These are phyloP conservation scores for Enteromius trimaculatus DNA, from an alignment of 2,797 vertebrate species.

Conservation along the genomic window DNA sequence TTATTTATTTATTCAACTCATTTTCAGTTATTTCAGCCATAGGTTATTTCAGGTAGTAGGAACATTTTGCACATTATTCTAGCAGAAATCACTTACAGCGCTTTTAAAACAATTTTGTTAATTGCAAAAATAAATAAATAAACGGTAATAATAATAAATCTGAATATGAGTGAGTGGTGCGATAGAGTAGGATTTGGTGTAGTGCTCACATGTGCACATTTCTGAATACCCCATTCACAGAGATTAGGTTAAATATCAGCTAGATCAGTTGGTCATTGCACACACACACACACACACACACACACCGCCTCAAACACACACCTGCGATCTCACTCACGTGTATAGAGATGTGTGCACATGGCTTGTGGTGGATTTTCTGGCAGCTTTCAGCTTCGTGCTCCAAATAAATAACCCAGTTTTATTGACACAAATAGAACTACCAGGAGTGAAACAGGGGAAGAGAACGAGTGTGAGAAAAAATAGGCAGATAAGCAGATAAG, in stretches of 20 bases:
- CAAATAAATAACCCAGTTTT: slow-evolving; percentile 65
- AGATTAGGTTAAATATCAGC: slow-evolving; percentile 20
- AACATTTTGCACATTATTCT: background rate
- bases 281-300: slow-evolving; percentile 14
- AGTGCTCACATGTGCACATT: slow-evolving; percentile 8
- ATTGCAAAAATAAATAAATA: background rate
- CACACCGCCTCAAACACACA: slow-evolving; percentile 15
- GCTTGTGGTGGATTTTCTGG: slow-evolving; percentile 9
- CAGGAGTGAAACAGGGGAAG: slow-evolving; percentile 21
- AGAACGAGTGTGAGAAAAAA: slow-evolving; percentile 32
- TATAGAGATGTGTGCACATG: slow-evolving; percentile 13
- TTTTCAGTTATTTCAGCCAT: too few relatives aligned
- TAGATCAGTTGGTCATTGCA: slow-evolving; percentile 5
- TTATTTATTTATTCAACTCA: too few relatives aligned
- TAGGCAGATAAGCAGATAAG: background rate
- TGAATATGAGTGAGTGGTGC: background rate
- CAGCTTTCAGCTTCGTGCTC: slow-evolving; percentile 58
- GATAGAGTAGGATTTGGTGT: background rate
- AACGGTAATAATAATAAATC: too few relatives aligned
- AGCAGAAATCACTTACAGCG: background rate
- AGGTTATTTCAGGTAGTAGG: background rate
- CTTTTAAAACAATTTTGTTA: background rate
- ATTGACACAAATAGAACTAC: slow-evolving; percentile 76
- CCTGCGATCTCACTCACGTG: slow-evolving; percentile 7
- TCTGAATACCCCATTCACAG: background rate